These are phyloP conservation scores for Nowickia ferox DNA, from an alignment of 2,888 invertebrate genomes.

Conservation along the genomic window DNA sequence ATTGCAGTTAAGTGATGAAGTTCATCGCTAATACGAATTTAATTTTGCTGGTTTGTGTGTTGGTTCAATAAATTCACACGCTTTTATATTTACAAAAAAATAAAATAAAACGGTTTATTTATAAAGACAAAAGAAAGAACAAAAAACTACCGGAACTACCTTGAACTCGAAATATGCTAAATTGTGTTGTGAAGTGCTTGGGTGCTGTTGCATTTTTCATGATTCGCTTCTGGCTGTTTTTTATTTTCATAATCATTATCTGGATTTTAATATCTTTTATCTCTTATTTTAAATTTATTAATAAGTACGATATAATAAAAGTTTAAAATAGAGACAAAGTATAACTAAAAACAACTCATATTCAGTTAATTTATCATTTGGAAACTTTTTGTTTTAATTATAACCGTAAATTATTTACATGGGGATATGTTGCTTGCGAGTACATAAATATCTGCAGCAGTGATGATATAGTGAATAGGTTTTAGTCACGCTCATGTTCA, in stretches of 20 bases:
- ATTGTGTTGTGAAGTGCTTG: conserved; percentile 1
- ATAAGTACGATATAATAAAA: not conserved
- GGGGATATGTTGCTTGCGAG: not conserved
- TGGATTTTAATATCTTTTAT: conserved; percentile 39
- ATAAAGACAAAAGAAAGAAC: not conserved
- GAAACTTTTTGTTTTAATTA: conserved; percentile 38
- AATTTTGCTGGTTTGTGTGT: conserved; percentile 2
- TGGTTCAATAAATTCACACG: conserved; percentile 63
- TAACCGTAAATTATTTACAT: conserved; percentile 58
- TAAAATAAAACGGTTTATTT: not conserved
- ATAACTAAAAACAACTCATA: conserved; percentile 41
- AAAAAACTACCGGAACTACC: conserved; percentile 66
- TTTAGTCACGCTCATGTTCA: not conserved
- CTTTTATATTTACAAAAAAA: conserved; percentile 7
- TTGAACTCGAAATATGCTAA: conserved; percentile 66
- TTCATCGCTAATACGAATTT: not conserved
- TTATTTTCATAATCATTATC: conserved; percentile 25
- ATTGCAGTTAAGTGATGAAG: not conserved
- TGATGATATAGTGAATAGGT: not conserved
- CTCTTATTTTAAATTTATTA: not conserved
- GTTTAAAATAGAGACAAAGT: conserved; percentile 12
- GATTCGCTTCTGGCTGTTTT: not conserved
- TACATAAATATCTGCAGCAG: not conserved
- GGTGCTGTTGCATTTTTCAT: not conserved
- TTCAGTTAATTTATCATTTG: conserved; percentile 60